A percentile compares a stretch with the other conserved stretches of the same genome.
These are phyloP conservation scores for Drosophila triauraria DNA, from an alignment of 1,140 invertebrate genomes.

Conservation along the genomic window DNA sequence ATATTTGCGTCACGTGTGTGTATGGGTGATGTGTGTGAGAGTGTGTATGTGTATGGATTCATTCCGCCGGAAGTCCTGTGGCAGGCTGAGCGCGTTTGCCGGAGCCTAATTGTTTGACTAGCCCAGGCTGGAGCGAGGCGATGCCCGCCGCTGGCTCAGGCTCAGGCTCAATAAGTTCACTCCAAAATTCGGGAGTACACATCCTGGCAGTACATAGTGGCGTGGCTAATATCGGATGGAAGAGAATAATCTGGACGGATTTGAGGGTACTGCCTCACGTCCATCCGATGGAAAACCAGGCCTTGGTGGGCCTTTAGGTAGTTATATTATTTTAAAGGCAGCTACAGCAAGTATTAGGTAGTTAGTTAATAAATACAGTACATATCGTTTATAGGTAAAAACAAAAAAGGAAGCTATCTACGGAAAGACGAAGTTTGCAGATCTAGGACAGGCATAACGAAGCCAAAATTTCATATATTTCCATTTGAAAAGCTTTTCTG, in stretches of 20 bases:
- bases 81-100: conserved; percentile 43
- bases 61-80: conserved; percentile 68
- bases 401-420: too few relatives aligned
- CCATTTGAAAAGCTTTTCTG: too few relatives aligned
- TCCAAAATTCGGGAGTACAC: conserved; percentile 23
- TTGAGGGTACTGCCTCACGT: background rate
- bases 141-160: conserved; percentile 41
- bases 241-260: conserved; percentile 1
- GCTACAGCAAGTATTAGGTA: background rate
- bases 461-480: too few relatives aligned
- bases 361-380: background rate
- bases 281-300: background rate
- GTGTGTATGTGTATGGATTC: conserved; percentile 11
- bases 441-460: too few relatives aligned
- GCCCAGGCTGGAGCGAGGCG: conserved; percentile 4
- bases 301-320: background rate
- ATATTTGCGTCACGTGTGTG: conserved; percentile 60
- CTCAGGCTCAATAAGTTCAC: conserved; percentile 38
- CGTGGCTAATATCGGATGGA: conserved; percentile 4
- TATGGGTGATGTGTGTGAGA: conserved; percentile 7
- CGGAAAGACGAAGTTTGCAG: too few relatives aligned
- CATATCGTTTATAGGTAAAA: too few relatives aligned
- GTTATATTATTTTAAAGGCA: background rate
- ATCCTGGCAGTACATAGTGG: conserved; percentile 13
- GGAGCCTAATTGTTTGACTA: conserved; percentile 73